Evolutionary conservation across 2,113 vertebrate genomes (phyloP), one percentile per base, ranked within the genome.

Genomic region (Candoia aspera): DNA sequence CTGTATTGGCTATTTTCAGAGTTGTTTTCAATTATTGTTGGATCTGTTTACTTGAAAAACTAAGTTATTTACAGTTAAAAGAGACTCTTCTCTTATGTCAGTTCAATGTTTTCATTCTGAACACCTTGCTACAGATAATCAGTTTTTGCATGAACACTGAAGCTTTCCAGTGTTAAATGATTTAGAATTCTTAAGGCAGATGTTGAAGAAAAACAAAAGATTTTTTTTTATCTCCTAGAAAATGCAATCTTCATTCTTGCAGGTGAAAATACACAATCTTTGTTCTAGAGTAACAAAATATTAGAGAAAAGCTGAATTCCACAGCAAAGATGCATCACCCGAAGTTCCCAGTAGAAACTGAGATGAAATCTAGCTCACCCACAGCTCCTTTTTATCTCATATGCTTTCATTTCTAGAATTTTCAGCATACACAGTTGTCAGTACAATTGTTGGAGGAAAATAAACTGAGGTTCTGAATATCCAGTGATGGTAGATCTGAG

Each of bases 391-490:
- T 93, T 96, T 94, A 96, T 89, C 95, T 95, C 94, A 92, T 0
- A 53, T 60, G 59, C 6, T 89, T 90, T 83, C 29, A 62, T 68
- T 95, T 90, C 33, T 90, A 90, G 57, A 89, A 54, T 93, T 94
- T 92, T 94, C 91, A 90, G 46, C 84, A 92, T 87, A 84, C 92
- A 91, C 86, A 83, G 58, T 91, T 85, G 87, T 98, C 97, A 98
- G 93, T 98, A 98, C 5, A 98, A 94, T 8, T 98, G 97, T 89
- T 98, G 98, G 96, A 98, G 95, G 96, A 98, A 98, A 95, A 98
- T 98, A 92, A 98, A 96, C 84, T 98, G 98, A 94, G 98, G 97
- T 95, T 98, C 98, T 94, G 98, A 97, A 85, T 98, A 98, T 29
- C 97, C 97, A 62, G 96, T 97, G 94, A 97, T 96, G 49, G 97